Evolutionary conservation across 2,113 vertebrate genomes (phyloP), one percentile per base, ranked within the genome.

Genomic region (Pteronura brasiliensis): DNA sequence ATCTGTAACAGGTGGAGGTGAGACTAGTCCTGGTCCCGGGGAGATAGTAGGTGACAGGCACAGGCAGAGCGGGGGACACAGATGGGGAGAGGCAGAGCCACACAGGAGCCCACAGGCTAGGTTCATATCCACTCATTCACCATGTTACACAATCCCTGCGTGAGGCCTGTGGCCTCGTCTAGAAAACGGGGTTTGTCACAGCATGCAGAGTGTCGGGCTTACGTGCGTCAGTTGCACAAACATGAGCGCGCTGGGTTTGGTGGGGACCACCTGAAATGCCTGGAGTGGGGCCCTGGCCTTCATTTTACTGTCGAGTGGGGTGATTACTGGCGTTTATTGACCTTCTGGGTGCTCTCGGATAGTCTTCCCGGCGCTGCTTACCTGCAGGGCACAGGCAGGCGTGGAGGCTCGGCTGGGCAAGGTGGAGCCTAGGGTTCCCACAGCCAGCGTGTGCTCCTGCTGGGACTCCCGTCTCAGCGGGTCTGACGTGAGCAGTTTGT

Each of bases 191-290:
- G 10, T 10, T 10, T 0, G 23, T 39, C 12, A 34, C 17, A 12
- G 4, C 13, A 4, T 72, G 23, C 27, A 0, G 7, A 7, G 15
- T 29, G 6, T 6, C 1, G 7, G 31, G 9, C 27, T 21, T 31
- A 18, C 0, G 0, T 29, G 21, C 4, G 4, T 13, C 12, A 8
- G 39, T 15, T 14, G 9, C 0, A 1, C 4, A 6, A 10, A 1
- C 3, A 18, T 17, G 7, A 25, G 23, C 17, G 21, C 2, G 0
- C 0, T 6, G 17, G 82, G 31, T 47, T 6, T 4, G 39, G 44
- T 39, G 20, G 55, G 12, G 61, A 4, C 23, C 14, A 0, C 13
- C 1, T 3, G 2, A n/a, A 15, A 80, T 31, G 29, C 23, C 21
- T 0, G 1, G 12, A 49, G 49, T 29, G 17, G 42, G 57, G 9